Percentiles rank a stretch among this genome's conserved stretches.
Conservation (phyloP, 2,113 vertebrate genomes). For the Monarcha castaneiventris region DNA sequence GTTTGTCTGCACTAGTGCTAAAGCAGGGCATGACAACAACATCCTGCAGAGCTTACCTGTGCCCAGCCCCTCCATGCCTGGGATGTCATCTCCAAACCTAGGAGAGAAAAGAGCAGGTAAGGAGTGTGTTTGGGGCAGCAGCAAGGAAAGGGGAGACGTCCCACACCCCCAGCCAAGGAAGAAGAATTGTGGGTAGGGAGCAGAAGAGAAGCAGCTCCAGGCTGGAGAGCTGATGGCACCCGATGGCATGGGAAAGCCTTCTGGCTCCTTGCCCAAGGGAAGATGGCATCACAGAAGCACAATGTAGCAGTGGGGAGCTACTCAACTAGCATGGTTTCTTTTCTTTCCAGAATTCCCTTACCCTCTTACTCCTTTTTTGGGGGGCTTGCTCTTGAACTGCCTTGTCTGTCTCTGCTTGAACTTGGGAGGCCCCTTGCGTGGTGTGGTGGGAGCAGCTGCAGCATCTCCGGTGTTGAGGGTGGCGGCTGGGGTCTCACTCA, state of each 20-base stretch:
- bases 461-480: slow-evolving; percentile 62
- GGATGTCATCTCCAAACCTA: slow-evolving; percentile 96
- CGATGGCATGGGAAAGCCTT: not conserved
- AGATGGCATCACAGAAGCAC: not conserved
- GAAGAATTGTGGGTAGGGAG: not conserved
- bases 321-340: not conserved
- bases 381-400: slow-evolving; percentile 98
- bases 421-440: slow-evolving; percentile 93
- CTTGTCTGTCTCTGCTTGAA: slow-evolving; percentile 97
- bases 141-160: not conserved
- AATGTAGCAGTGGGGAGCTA: not conserved
- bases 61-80: slow-evolving; percentile 96
- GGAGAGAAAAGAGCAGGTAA: not conserved
- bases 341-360: slow-evolving; percentile 57
- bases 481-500: slow-evolving; percentile 63
- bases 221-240: not conserved
- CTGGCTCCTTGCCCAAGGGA: not conserved
- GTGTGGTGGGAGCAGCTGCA: slow-evolving; percentile 80
- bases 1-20: not conserved
- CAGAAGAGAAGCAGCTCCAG: not conserved
- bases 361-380: slow-evolving; percentile 96
- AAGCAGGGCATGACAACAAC: not conserved
- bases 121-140: not conserved
- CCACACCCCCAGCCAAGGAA: not conserved
- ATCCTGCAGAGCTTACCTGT: slow-evolving; percentile 73